These are phyloP conservation scores for Drosophila busckii DNA, from an alignment of 1,140 invertebrate genomes.

Conservation along the genomic window DNA sequence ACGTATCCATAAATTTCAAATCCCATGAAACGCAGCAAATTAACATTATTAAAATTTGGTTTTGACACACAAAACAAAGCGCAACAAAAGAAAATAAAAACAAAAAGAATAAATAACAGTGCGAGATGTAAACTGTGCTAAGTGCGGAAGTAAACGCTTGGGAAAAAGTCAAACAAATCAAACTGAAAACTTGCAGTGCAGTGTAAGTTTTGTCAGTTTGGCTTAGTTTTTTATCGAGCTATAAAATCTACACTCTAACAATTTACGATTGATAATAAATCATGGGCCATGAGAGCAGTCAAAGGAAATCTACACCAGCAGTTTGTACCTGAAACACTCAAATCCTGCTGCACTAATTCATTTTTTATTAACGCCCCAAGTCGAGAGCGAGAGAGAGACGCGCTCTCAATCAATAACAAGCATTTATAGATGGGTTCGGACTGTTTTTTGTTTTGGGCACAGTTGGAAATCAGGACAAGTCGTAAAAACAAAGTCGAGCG, in stretches of 20 bases:
- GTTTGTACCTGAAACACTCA: constrained; percentile 10
- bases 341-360: constrained; percentile 64
- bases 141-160: constrained; percentile 59
- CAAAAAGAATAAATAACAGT: constrained; percentile 42
- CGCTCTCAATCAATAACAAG: constrained; percentile 48
- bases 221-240: constrained; percentile 28
- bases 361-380: constrained; percentile 65
- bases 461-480: constrained; percentile 75
- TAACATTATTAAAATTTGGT: constrained; percentile 77
- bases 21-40: constrained; percentile 71
- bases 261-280: constrained; percentile 71
- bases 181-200: background rate
- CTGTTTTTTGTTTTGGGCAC: too few relatives aligned
- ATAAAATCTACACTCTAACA: constrained; percentile 40
- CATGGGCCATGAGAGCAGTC: too few relatives aligned
- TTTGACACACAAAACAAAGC: constrained; percentile 70
- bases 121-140: too few relatives aligned
- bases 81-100: constrained; percentile 34
- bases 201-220: constrained; percentile 3
- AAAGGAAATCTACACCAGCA: constrained; percentile 6
- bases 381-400: constrained; percentile 5
- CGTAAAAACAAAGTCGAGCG: constrained; percentile 54
- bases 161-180: background rate
- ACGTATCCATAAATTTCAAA: constrained; percentile 51
- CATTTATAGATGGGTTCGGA: too few relatives aligned